These are phyloP conservation scores for Rhagonycha lutea DNA, from an alignment of 2,888 invertebrate genomes.

Conservation along the genomic window DNA sequence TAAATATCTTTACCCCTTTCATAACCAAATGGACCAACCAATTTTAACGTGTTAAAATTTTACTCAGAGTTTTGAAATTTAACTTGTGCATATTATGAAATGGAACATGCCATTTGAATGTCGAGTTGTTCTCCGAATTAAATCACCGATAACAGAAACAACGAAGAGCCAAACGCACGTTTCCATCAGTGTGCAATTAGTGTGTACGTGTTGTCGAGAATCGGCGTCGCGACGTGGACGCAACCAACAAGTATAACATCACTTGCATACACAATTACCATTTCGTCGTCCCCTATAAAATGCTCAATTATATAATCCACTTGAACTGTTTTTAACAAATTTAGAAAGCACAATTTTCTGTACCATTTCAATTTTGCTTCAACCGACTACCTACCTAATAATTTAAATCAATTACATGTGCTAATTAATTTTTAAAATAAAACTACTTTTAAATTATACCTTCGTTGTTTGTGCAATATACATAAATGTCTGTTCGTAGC, in stretches of 20 bases:
- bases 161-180: constrained; percentile 53
- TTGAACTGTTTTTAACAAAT: constrained; percentile 42
- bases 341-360: constrained; percentile 10
- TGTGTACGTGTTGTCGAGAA: constrained; percentile 52
- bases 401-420: background rate
- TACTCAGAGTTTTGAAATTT: background rate
- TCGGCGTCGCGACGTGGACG: constrained; percentile 42
- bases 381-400: background rate
- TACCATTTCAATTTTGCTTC: background rate
- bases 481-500: too few species aligned
- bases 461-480: too few species aligned
- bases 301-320: constrained; percentile 50
- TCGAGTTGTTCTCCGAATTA: constrained; percentile 32
- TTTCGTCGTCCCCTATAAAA: constrained; percentile 47
- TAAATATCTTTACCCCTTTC: background rate
- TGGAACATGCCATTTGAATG: constrained; percentile 28
- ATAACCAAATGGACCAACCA: background rate
- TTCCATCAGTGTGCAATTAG: constrained; percentile 55
- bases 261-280: constrained; percentile 52
- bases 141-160: constrained; percentile 49
- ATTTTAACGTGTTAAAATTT: background rate
- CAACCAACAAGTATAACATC: constrained; percentile 52
- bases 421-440: background rate
- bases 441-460: background rate
- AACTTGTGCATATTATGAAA: constrained; percentile 13